Evolutionary conservation across 2,888 invertebrate species (phyloP).

Genomic region (Endotricha flammealis): DNA sequence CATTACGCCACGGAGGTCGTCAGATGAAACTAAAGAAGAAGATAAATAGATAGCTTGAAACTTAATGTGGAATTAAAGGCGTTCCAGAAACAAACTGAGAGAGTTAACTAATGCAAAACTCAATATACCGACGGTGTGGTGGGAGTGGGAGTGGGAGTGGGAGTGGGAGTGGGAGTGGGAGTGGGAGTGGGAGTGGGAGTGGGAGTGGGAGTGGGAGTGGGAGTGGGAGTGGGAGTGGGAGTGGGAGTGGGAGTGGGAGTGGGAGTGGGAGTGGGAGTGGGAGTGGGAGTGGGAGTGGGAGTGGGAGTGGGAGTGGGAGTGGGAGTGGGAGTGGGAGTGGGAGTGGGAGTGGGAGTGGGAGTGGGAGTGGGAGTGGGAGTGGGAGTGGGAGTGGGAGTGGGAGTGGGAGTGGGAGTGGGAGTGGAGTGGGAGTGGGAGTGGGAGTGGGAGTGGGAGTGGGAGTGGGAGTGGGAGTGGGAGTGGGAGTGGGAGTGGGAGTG

Average conservation of each 20-base stretch:
- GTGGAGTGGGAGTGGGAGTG: slow-evolving; percentile 7
- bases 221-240: neutral
- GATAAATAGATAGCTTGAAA: too few relatives aligned
- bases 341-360: neutral
- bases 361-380: neutral
- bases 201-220: neutral
- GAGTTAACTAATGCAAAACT: too few relatives aligned
- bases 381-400: neutral
- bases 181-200: neutral
- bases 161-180: neutral
- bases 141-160: neutral
- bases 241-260: neutral
- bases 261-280: neutral
- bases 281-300: neutral
- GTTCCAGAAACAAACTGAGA: too few relatives aligned
- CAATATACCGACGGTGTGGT: too few relatives aligned
- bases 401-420: slow-evolving; percentile 1
- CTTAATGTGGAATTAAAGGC: too few relatives aligned
- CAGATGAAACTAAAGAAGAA: too few relatives aligned
- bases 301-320: neutral
- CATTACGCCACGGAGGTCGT: too few relatives aligned
- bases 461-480: slow-evolving; percentile 5
- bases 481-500: slow-evolving; percentile 7
- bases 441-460: slow-evolving; percentile 5
- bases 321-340: neutral